phyloP scores from a whole-genome alignment of 2,888 invertebrate species.

The Xanthia icteritia region DNA sequence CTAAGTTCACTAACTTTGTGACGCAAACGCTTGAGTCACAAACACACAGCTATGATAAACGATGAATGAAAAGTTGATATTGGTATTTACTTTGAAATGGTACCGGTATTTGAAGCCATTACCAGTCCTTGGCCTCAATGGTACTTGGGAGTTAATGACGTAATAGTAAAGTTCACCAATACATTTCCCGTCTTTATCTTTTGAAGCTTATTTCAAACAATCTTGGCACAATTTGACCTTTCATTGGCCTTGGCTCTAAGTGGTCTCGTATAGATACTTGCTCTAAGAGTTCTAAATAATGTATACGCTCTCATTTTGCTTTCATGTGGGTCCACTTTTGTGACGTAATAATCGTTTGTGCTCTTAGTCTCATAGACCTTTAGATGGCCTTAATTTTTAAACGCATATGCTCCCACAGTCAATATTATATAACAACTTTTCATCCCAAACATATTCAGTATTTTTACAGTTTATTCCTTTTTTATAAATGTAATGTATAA shows the following conservation, averaged over 20 bases:
- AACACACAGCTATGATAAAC: conserved; percentile 66
- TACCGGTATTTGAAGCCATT: conserved; percentile 49
- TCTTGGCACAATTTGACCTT: conserved; percentile 54
- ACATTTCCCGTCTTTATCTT: conserved; percentile 32
- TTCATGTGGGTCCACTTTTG: conserved; percentile 33
- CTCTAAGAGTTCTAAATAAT: conserved; percentile 45
- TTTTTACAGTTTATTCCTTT: background rate
- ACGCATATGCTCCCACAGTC: background rate
- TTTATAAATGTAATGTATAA: background rate
- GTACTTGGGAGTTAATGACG: conserved; percentile 27
- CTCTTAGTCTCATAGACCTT: conserved; percentile 12
- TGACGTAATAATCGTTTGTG: conserved; percentile 26
- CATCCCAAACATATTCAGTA: background rate
- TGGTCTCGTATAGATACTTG: conserved; percentile 36
- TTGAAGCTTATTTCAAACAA: conserved; percentile 44
- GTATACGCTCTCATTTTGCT: conserved; percentile 32
- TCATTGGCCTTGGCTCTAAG: conserved; percentile 45
- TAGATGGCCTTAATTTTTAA: conserved; percentile 13
- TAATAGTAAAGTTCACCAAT: conserved; percentile 32
- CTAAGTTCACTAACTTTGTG: conserved; percentile 79
- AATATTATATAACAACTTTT: background rate
- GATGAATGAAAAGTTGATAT: conserved; percentile 67
- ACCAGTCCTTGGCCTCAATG: conserved; percentile 9
- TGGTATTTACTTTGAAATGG: conserved; percentile 51
- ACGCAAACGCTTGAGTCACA: conserved; percentile 64